Evolutionary conservation across 2,888 invertebrate species (phyloP), one percentile per base, ranked within the genome.

Genomic region (Crepidodera aurea): DNA sequence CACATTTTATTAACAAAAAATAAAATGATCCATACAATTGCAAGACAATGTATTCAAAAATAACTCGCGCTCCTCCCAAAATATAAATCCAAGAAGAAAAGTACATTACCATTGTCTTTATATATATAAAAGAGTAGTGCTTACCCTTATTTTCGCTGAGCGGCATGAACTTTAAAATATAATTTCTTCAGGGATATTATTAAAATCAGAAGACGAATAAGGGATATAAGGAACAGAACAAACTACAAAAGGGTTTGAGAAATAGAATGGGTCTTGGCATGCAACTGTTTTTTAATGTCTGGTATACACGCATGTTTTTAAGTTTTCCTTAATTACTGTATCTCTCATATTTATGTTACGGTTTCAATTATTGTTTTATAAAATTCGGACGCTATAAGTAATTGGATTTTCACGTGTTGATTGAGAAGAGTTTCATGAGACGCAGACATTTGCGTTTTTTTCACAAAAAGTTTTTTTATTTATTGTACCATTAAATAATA

Each of bases 261-360:
- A 71, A 70, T 68, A 65, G 69, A 72, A 72, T 69, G 66, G 69
- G 62, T 67, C 65, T 65, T 59, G 55, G 64, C 69, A 71, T 69
- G 71, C 71, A 68, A 71, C 66, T 66, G 67, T 67, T 80, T 80
- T 80, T 79, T 79, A 80, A 80, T 80, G 79, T 78, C 68, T 71
- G 66, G 71, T 70, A 70, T 73, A 69, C 81, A 81, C 81, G 80
- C 81, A 79, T 80, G 74, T 75, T 75, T 79, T 80, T 81, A 78
- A 70, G 70, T 67, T 71, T 73, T 70, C 64, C 68, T 65, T 73
- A 71, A 71, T 70, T 70, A 70, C 69, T 64, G 72, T 72, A 70
- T 69, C 69, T 69, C 69, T 73, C 71, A 72, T 72, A 73, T 70
- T 74, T 72, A 74, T 72, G 68, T 71, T 73, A 72, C 67, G 62